Conservation (phyloP, 2,113 vertebrate genomes). For the Puntigrus tetrazona region DNA sequence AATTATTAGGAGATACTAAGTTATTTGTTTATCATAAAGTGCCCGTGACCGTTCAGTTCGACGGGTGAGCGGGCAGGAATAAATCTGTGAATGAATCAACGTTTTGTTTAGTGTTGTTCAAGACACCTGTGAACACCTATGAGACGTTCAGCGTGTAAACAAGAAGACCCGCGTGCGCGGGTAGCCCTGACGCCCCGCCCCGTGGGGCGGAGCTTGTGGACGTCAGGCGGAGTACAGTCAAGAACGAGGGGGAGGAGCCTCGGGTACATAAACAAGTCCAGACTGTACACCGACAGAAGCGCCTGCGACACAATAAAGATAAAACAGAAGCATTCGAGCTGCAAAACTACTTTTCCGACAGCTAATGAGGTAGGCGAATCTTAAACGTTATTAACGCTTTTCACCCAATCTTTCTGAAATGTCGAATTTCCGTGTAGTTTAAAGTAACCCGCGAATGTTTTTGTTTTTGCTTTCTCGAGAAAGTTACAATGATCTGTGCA, state of each 20-base stretch:
- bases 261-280: conserved; percentile 66
- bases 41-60: not conserved
- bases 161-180: not conserved
- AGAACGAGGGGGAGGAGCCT: conserved; percentile 25
- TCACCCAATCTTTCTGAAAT: not conserved
- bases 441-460: not conserved
- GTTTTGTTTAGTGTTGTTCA: not conserved
- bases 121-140: not conserved
- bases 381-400: not conserved
- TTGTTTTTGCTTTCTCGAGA: not conserved
- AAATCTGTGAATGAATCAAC: not conserved
- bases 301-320: not conserved
- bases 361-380: conserved; percentile 3
- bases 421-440: not conserved
- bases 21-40: not conserved
- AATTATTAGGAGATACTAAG: not conserved
- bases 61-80: not conserved
- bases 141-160: not conserved
- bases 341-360: not conserved
- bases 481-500: not conserved
- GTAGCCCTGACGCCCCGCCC: not conserved
- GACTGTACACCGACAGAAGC: not conserved
- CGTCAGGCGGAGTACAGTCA: conserved; percentile 35
- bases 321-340: not conserved
- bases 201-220: conserved; percentile 44